phyloP scores from a whole-genome alignment of 2,113 vertebrate genomes.

The Girardinichthys multiradiatus region DNA sequence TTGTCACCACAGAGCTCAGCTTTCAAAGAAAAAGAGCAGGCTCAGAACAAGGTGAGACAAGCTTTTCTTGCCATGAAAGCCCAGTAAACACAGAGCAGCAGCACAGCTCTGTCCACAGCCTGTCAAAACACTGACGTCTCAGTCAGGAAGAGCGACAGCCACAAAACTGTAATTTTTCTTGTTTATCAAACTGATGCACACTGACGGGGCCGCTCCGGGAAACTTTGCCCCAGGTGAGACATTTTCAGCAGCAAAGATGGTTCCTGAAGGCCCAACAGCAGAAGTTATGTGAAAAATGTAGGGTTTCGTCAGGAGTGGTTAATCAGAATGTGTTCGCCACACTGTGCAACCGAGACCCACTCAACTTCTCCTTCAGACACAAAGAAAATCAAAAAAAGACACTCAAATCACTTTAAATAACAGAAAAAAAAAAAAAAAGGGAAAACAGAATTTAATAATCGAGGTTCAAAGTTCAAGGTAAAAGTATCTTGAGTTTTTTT shows the following conservation, averaged over 20 bases:
- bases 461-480: too few species aligned
- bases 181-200: conserved; percentile 23
- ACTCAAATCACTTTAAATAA: too few species aligned
- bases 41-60: conserved; percentile 37
- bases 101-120: conserved; percentile 32
- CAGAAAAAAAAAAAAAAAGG: too few species aligned
- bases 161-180: conserved; percentile 16
- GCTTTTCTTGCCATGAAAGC: not conserved
- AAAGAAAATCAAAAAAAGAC: too few species aligned
- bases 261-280: conserved; percentile 33
- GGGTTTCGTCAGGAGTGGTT: conserved; percentile 36
- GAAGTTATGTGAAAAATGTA: conserved; percentile 66
- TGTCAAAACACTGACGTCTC: conserved; percentile 34
- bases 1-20: not conserved
- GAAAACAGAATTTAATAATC: too few species aligned
- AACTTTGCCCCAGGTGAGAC: conserved; percentile 20
- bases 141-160: conserved; percentile 1
- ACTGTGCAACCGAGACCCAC: not conserved
- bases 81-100: conserved; percentile 11
- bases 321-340: not conserved
- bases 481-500: too few species aligned
- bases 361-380: not conserved
- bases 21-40: conserved; percentile 10
- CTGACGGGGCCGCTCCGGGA: conserved; percentile 20
- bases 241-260: conserved; percentile 14